Conservation (phyloP, 2,113 vertebrate species). For the Leptocoma aspasia region DNA sequence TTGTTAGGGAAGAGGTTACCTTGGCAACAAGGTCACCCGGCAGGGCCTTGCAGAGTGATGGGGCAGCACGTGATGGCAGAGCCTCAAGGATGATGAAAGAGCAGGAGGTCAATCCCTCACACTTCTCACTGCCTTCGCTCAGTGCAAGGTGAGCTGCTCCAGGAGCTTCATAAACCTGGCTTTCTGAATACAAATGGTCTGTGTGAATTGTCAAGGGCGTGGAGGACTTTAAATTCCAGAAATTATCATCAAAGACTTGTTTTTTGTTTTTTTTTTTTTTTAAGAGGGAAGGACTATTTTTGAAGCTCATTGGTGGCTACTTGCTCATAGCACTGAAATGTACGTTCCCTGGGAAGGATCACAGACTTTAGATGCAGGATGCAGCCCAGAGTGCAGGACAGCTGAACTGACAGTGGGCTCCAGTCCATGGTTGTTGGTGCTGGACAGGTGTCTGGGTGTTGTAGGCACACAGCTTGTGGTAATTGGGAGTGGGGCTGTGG, state of each 20-base stretch:
- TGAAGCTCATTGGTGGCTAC: background rate
- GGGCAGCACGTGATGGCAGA: background rate
- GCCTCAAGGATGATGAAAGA: background rate
- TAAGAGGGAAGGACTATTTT: background rate
- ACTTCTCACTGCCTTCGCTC: background rate
- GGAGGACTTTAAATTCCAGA: background rate
- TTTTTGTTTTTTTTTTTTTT: background rate
- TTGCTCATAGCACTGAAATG: background rate
- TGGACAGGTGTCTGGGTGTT: fast-evolving
- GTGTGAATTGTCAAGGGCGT: background rate
- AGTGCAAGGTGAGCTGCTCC: background rate
- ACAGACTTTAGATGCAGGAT: background rate
- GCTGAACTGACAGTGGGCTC: background rate
- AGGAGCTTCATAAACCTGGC: background rate
- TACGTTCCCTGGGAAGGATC: background rate
- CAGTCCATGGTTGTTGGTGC: background rate
- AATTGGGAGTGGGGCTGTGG: no score
- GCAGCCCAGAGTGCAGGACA: background rate
- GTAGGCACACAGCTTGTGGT: no score
- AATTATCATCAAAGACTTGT: background rate
- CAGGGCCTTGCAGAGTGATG: background rate
- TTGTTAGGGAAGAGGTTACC: constrained; percentile 16
- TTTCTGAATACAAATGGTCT: constrained; percentile 36
- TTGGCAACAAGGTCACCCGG: constrained; percentile 14
- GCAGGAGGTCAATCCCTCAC: constrained; percentile 31